Evolutionary conservation across 2,113 vertebrate species (phyloP), one percentile per base, ranked within the genome.

Genomic region (Oreochromis aureus): DNA sequence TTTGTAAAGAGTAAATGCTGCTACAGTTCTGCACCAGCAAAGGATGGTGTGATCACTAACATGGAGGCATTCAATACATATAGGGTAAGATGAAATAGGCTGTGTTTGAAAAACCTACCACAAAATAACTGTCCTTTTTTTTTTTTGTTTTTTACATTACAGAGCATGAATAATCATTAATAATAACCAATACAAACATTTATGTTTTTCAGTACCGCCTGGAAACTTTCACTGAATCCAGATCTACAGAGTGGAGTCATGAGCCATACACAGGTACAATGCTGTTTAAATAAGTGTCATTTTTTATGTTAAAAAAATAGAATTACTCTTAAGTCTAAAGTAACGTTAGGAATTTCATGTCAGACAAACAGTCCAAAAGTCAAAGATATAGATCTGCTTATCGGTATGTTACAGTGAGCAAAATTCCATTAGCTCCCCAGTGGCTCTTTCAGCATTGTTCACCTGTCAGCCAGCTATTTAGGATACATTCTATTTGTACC

Each of bases 161-260:
- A 41, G 3, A 54, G 3, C 13, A 34, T 13, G 3, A 32, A 69
- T 41, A 34, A 46, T 53, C 22, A 1, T 41, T 24, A n/a, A 34
- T 19, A 53, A 53, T 53, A 78, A 53, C 27, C 0, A 34, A 13
- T 48, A 12, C 46, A 53, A 53, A 78, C 16, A n/a, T 78, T 78
- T 59, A 83, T 24, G 88, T 82, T 34, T 89, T 84, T 53, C 69
- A 95, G 96, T 96, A 90, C 82, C 88, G 87, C 18, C 80, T 95
- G 87, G 96, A 96, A 92, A 97, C 96, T 7, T 97, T 95, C 44
- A 94, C 81, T 7, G 94, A 96, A 90, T 92, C 95, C 11, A 82
- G 95, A 59, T 85, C 84, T 53, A 95, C 96, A 12, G 92, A 93
- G 19, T 95, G 93, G 95, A 66, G 83, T 22, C 84, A 87, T 0